Evolutionary conservation across 2,888 invertebrate species (phyloP), one percentile per base, ranked within the genome.

Genomic region (Melangyna quadrimaculata): DNA sequence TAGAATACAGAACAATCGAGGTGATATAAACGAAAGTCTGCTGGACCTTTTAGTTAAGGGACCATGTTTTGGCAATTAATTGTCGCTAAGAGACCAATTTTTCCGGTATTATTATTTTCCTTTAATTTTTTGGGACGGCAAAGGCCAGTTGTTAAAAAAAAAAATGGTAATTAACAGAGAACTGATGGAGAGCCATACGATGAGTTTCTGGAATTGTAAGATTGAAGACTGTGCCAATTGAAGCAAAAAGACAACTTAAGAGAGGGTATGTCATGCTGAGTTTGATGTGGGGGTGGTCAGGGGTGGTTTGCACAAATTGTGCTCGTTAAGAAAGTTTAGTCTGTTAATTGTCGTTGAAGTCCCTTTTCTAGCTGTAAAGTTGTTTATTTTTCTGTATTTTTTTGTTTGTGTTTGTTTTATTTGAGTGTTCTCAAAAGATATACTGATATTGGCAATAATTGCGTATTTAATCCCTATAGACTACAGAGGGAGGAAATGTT

Each of bases 131-230:
- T 12, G 48, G 51, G n/a, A n/a, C 7, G 48, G 55, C n/a, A 37
- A 17, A 48, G 72, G 57, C 45, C 63, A 74, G 40, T 83, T 78
- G n/a, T n/a, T n/a, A n/a, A n/a, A n/a, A n/a, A n/a, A 27, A 37
- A 74, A 78, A 83, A 83, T 74, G 78, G 70, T 78, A 83, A 83
- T 78, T 83, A 78, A 65, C 40, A 51, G n/a, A 70, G 14, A 83
- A 70, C 27, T 55, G n/a, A n/a, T 61, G 55, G 22, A n/a, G 55
- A 51, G 61, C 27, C n/a, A 19, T 51, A 14, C 32, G 27, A 17
- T 40, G 48, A 67, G 19, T 61, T 67, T 73, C 43, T 27, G 10
- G 29, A 43, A 63, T 45, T 27, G 55, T 53, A 53, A 22, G 61
- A 74, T 63, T 80, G 51, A 43, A 59, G 40, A 77, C 57, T 75